A percentile compares a stretch with the other conserved stretches of the same genome.
phyloP scores from a whole-genome alignment of 2,113 vertebrate genomes.

The Melanerpes formicivorus region DNA sequence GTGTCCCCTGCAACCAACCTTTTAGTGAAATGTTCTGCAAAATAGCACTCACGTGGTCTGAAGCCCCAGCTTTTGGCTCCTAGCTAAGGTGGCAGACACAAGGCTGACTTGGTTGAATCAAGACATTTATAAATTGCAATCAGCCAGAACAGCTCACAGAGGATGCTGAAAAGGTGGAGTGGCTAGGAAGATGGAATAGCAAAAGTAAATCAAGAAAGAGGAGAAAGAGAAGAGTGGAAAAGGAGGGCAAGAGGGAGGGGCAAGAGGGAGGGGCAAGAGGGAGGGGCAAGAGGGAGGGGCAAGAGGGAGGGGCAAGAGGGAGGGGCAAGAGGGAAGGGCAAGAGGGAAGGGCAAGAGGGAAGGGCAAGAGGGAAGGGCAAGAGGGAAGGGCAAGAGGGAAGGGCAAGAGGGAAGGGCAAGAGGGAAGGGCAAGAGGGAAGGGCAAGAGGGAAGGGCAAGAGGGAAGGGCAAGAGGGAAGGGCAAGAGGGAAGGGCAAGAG shows the following conservation, averaged over 20 bases:
- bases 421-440: background rate
- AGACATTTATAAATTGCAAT: background rate
- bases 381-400: background rate
- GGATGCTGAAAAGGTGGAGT: background rate
- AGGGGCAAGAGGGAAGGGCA: too few species aligned
- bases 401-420: background rate
- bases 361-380: background rate
- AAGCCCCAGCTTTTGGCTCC: background rate
- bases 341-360: background rate
- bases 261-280: background rate
- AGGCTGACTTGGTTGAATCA: background rate
- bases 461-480: background rate
- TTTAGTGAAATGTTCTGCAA: background rate
- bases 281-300: background rate
- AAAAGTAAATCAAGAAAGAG: too few species aligned
- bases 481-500: background rate
- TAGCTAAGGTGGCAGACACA: background rate
- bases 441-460: background rate
- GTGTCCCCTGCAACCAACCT: background rate
- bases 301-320: too few species aligned
- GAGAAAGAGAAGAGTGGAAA: too few species aligned
- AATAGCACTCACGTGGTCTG: accelerated
- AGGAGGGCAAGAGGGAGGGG: background rate
- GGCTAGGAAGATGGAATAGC: background rate
- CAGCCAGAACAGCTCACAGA: background rate